phyloP scores from a whole-genome alignment of 1,140 invertebrate species.

The Leucophenga varia region DNA sequence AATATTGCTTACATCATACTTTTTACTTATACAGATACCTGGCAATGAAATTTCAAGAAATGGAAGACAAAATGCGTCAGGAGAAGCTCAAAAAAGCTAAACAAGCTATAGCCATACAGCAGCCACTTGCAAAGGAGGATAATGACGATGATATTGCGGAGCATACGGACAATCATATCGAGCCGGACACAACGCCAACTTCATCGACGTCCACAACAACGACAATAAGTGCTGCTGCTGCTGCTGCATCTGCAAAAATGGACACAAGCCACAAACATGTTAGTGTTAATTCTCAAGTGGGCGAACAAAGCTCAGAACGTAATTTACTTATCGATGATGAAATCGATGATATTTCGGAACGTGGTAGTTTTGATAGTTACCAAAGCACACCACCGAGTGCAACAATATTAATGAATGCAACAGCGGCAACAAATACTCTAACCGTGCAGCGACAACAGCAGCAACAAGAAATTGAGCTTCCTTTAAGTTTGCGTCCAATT shows the following conservation, averaged over 20 bases:
- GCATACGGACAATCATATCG: slow-evolving; percentile 10
- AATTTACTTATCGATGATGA: slow-evolving; percentile 51
- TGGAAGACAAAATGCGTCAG: slow-evolving; percentile 71
- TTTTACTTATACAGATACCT: slow-evolving; percentile 64
- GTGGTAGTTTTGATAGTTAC: slow-evolving; percentile 37
- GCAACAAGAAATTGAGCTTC: no score
- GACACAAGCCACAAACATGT: slow-evolving; percentile 36
- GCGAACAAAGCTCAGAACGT: slow-evolving; percentile 49
- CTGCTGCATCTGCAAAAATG: slow-evolving; percentile 20
- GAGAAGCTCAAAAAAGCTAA: slow-evolving; percentile 53
- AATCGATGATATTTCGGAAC: slow-evolving; percentile 46
- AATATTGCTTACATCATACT: background rate
- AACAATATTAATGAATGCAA: slow-evolving; percentile 28
- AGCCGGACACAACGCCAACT: slow-evolving; percentile 26
- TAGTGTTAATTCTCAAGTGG: slow-evolving; percentile 44
- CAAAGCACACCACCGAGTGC: slow-evolving; percentile 35
- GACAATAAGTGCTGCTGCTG: no score
- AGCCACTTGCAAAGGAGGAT: slow-evolving; percentile 16
- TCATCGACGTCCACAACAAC: slow-evolving; percentile 16
- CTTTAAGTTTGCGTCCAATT: slow-evolving; percentile 34
- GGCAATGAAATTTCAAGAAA: slow-evolving; percentile 77
- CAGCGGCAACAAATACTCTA: slow-evolving; percentile 14
- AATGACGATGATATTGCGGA: background rate
- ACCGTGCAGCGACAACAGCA: slow-evolving; percentile 36
- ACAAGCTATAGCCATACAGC: no score